Evolutionary conservation across 2,797 vertebrate species (phyloP).

Genomic region (Lepus townsendii): DNA sequence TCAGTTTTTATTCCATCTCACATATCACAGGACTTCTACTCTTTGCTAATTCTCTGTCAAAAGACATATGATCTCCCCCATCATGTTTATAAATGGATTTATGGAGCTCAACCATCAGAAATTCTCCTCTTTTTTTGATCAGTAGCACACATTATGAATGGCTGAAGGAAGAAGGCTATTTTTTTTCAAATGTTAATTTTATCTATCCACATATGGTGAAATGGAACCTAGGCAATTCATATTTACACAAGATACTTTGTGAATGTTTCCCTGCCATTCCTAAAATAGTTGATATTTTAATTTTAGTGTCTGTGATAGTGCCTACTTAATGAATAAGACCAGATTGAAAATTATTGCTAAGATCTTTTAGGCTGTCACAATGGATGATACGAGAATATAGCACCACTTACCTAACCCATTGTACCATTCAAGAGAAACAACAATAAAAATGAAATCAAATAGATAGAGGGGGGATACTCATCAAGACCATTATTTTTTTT

Average conservation of each 20-base stretch:
- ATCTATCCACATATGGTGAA: background rate
- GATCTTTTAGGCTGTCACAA: background rate
- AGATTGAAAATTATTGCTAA: background rate
- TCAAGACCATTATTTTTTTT: background rate
- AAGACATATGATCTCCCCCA: background rate
- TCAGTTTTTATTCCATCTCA: background rate
- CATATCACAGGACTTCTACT: background rate
- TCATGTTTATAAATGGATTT: background rate
- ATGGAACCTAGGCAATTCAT: background rate
- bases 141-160: background rate
- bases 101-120: background rate
- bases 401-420: background rate
- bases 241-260: background rate
- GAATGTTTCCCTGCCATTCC: background rate
- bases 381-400: background rate
- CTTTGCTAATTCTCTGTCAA: background rate
- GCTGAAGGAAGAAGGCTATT: background rate
- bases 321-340: background rate
- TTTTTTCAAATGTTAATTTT: background rate
- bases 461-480: background rate
- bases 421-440: background rate
- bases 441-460: background rate
- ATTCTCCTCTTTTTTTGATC: background rate
- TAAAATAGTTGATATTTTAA: background rate
- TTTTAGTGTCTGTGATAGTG: background rate